phyloP scores from a whole-genome alignment of 1,140 invertebrate species.

The Dendroctonus valens region DNA sequence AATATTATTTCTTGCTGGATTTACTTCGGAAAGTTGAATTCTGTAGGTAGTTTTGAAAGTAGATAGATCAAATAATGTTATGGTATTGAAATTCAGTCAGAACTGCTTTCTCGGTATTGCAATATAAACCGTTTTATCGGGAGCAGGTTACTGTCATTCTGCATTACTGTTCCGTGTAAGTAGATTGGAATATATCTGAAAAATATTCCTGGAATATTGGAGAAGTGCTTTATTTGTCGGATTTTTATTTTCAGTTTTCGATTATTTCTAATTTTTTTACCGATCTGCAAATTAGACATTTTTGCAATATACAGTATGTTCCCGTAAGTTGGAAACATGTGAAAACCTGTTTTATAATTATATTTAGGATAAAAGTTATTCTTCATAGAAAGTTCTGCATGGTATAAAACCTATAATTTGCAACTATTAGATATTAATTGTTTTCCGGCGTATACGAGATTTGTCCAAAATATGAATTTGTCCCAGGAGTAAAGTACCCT shows the following conservation, averaged over 20 bases:
- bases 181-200: too few relatives aligned
- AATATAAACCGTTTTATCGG: neutral
- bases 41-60: too few relatives aligned
- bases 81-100: too few relatives aligned
- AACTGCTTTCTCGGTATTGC: neutral
- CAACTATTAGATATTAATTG: neutral
- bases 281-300: constrained; percentile 1
- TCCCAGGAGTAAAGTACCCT: too few relatives aligned
- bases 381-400: neutral
- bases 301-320: too few relatives aligned
- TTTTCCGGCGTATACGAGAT: neutral
- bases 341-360: neutral
- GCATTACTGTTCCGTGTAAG: neutral
- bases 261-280: neutral
- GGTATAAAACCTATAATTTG: neutral
- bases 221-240: neutral
- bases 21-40: too few relatives aligned
- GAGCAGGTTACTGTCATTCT: neutral
- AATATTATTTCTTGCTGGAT: too few relatives aligned
- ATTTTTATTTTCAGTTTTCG: neutral
- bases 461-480: too few relatives aligned
- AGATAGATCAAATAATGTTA: too few relatives aligned
- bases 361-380: neutral
- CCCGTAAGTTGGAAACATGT: neutral
- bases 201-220: neutral